phyloP scores from a whole-genome alignment of 1,140 invertebrate species.

The Drosophila subobscura region DNA sequence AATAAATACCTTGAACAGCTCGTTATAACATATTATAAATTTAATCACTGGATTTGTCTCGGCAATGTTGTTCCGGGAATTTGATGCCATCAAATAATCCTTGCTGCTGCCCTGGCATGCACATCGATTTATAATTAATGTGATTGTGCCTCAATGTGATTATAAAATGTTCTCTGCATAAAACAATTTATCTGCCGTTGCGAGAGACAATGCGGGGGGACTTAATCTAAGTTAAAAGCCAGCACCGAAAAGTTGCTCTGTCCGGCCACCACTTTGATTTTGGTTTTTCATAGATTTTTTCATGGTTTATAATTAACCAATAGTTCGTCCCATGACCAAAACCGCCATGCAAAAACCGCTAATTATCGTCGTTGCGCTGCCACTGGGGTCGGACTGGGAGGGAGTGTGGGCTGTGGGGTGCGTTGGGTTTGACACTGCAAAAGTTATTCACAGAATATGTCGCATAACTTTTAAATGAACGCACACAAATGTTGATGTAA shows the following conservation, averaged over 20 bases:
- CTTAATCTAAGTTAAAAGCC: conserved; percentile 39
- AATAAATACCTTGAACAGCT: background rate
- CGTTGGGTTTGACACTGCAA: conserved; percentile 19
- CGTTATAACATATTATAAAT: conserved; percentile 4
- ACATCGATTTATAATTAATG: conserved; percentile 41
- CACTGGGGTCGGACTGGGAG: background rate
- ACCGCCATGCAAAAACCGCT: conserved; percentile 44
- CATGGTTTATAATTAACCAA: conserved; percentile 60
- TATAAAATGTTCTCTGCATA: conserved; percentile 17
- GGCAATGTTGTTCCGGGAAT: conserved; percentile 5
- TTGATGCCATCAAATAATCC: conserved; percentile 14
- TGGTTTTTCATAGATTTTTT: conserved; percentile 43
- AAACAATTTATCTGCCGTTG: conserved; percentile 28
- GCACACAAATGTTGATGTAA: conserved; percentile 42
- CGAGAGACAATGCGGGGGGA: conserved; percentile 6
- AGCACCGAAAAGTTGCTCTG: conserved; percentile 8
- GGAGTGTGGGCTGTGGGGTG: background rate
- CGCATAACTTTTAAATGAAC: conserved; percentile 57
- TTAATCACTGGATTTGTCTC: background rate
- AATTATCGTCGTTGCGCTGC: conserved; percentile 49
- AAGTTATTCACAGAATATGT: conserved; percentile 57
- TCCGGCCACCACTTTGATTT: background rate
- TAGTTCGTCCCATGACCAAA: conserved; percentile 28
- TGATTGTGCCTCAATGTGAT: conserved; percentile 26
- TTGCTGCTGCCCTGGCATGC: background rate